phyloP scores from a whole-genome alignment of 2,888 invertebrate species.

The Antitype chi region DNA sequence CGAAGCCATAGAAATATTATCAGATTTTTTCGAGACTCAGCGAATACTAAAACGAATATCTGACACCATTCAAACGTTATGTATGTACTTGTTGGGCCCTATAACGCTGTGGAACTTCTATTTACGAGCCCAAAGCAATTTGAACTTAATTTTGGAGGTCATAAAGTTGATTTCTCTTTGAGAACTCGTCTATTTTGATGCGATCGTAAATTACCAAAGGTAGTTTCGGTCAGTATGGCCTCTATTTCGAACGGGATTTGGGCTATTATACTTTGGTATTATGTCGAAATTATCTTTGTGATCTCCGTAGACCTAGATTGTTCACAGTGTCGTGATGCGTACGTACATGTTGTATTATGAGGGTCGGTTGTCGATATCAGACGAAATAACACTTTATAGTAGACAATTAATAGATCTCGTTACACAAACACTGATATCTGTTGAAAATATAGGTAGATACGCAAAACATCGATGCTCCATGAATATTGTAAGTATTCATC shows the following conservation, averaged over 20 bases:
- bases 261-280: conserved; percentile 44
- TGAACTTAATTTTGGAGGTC: conserved; percentile 50
- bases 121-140: conserved; percentile 54
- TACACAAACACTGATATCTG: not conserved
- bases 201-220: conserved; percentile 59
- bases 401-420: conserved; percentile 39
- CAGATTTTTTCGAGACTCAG: conserved; percentile 71
- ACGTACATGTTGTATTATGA: conserved; percentile 63
- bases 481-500: conserved; percentile 36
- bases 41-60: conserved; percentile 69
- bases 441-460: not conserved
- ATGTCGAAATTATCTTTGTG: conserved; percentile 45
- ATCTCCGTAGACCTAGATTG: conserved; percentile 54
- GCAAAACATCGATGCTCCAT: conserved; percentile 4
- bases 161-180: conserved; percentile 63
- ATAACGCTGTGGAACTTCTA: conserved; percentile 58
- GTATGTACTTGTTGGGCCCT: conserved; percentile 62
- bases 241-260: conserved; percentile 55
- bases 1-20: conserved; percentile 71
- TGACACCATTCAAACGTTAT: conserved; percentile 61
- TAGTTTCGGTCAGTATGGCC: conserved; percentile 53
- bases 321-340: conserved; percentile 60
- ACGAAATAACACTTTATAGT: conserved; percentile 41
- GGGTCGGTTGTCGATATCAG: conserved; percentile 58
- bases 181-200: conserved; percentile 59